phyloP scores from a whole-genome alignment of 1,140 invertebrate species.

The Cydia fagiglandana region DNA sequence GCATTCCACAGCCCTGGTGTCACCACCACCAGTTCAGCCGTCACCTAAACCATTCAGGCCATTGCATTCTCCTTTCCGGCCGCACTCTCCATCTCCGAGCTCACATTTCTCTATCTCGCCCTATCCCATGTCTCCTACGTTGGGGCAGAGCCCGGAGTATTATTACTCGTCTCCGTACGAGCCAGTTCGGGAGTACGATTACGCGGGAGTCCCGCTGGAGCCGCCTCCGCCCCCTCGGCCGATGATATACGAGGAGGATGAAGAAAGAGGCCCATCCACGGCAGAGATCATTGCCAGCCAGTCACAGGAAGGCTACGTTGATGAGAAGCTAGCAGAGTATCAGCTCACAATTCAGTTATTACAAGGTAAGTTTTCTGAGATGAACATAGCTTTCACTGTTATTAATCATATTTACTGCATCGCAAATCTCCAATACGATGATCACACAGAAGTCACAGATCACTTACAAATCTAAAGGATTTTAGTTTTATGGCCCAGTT shows the following conservation, averaged over 20 bases:
- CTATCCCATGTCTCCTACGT: constrained; percentile 76
- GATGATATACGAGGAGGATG: constrained; percentile 82
- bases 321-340: constrained; percentile 95
- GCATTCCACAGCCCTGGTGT: constrained; percentile 73
- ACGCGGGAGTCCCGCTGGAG: constrained; percentile 85
- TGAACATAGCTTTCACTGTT: too few species aligned
- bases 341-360: constrained; percentile 93
- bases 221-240: constrained; percentile 81
- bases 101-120: constrained; percentile 76
- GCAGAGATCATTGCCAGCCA: constrained; percentile 95
- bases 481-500: neutral
- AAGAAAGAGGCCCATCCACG: constrained; percentile 88
- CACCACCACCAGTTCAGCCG: constrained; percentile 73
- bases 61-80: constrained; percentile 74
- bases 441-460: neutral
- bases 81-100: constrained; percentile 72
- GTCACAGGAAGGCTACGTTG: constrained; percentile 93
- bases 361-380: constrained; percentile 84
- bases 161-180: constrained; percentile 82
- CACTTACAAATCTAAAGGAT: neutral
- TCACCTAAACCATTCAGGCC: constrained; percentile 78
- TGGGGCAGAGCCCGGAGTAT: constrained; percentile 82
- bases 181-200: constrained; percentile 81
- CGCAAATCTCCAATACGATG: neutral
- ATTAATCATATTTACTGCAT: too few species aligned